A percentile compares a stretch with the other conserved stretches of the same genome.
Evolutionary conservation across 53 echinoderm and acorn worm genomes (phyloP).

Genomic region (Holothuria leucospilota): DNA sequence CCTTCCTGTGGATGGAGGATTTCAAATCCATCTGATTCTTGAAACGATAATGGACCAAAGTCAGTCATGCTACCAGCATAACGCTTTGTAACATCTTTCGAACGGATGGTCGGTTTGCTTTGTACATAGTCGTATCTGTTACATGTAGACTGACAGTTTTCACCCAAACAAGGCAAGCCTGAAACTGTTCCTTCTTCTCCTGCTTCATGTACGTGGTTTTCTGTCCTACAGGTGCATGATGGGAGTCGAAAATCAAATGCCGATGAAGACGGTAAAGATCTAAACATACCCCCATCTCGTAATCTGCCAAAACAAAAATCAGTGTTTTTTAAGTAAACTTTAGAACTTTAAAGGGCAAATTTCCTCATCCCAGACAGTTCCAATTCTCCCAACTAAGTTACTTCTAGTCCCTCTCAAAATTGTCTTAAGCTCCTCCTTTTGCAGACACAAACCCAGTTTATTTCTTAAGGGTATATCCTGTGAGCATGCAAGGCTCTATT

Average conservation of each 20-base stretch:
- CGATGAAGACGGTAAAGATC: slow-evolving; percentile 63
- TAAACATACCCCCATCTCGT: slow-evolving; percentile 94
- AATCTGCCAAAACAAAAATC: slow-evolving; percentile 63
- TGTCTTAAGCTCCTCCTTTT: no score
- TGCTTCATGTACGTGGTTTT: slow-evolving; percentile 32
- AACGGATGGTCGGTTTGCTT: slow-evolving; percentile 70
- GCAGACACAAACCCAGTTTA: no score
- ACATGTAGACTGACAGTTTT: slow-evolving; percentile 67
- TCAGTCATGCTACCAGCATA: slow-evolving; percentile 53
- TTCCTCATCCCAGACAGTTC: no score
- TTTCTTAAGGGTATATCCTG: no score
- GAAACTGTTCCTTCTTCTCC: background rate
- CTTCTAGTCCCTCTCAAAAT: no score
- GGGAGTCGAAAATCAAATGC: slow-evolving; percentile 82
- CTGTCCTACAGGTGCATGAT: slow-evolving; percentile 74
- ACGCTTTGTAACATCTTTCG: slow-evolving; percentile 74
- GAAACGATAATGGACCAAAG: slow-evolving; percentile 29
- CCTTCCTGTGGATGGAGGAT: background rate
- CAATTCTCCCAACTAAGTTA: no score
- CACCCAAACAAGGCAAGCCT: slow-evolving; percentile 15
- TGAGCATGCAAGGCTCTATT: no score
- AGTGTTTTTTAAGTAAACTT: no score
- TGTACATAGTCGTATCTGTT: slow-evolving; percentile 77
- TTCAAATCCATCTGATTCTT: background rate
- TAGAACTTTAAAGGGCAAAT: no score